A percentile compares a stretch with the other conserved stretches of the same genome.
Conservation (phyloP, 2,113 vertebrate species). For the Falco punctatus region DNA sequence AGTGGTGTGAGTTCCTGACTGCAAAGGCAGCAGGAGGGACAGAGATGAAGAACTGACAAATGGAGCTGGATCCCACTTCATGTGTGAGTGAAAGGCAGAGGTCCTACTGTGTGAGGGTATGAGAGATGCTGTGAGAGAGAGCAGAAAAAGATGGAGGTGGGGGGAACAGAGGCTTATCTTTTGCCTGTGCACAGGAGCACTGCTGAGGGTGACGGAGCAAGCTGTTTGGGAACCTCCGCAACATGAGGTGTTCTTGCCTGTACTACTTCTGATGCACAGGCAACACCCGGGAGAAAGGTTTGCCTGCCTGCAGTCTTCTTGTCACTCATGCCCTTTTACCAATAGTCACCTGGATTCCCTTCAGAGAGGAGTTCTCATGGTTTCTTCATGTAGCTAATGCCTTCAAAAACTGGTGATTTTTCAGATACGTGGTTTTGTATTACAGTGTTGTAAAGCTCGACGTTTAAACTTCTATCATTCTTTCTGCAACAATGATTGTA, state of each 20-base stretch:
- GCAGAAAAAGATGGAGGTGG: not conserved
- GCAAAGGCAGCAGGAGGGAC: not conserved
- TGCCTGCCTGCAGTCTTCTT: not conserved
- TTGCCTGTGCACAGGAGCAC: not conserved
- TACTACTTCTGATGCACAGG: not conserved
- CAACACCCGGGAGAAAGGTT: not conserved
- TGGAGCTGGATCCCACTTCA: not conserved
- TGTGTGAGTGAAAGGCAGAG: not conserved
- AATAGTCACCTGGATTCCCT: not conserved
- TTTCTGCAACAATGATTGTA: not conserved
- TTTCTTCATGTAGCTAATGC: not conserved
- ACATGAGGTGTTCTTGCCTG: accelerated
- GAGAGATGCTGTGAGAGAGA: not conserved
- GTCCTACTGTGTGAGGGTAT: not conserved
- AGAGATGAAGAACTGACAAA: not conserved
- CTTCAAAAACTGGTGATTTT: not conserved
- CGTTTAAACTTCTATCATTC: not conserved
- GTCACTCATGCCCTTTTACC: not conserved
- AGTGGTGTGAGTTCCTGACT: not conserved
- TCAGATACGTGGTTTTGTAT: not conserved
- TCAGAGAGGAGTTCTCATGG: not conserved
- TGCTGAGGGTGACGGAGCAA: not conserved
- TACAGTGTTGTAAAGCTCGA: not conserved
- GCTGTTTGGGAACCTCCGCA: not conserved
- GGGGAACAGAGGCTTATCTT: not conserved